Conservation (phyloP, 2,888 invertebrate species). For the Ischnura elegans region DNA sequence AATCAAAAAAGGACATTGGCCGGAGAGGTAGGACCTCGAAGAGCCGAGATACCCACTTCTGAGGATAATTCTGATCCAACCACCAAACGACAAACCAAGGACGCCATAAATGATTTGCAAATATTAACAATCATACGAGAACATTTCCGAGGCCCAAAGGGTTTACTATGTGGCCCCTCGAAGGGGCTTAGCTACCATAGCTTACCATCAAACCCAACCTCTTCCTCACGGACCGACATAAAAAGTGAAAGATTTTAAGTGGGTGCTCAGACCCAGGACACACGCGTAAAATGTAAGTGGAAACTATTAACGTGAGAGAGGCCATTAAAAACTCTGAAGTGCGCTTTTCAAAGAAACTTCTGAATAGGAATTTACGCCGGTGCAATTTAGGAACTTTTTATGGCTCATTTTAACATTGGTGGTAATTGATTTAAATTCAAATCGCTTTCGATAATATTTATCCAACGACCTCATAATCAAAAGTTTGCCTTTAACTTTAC, state of each 20-base stretch:
- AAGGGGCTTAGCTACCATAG: constrained; percentile 31
- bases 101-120: constrained; percentile 18
- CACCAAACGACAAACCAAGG: constrained; percentile 8
- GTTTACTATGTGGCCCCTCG: not conserved
- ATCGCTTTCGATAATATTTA: constrained; percentile 38
- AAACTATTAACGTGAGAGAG: constrained; percentile 39
- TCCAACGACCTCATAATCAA: not conserved
- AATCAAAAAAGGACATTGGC: constrained; percentile 12
- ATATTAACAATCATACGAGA: constrained; percentile 4
- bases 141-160: too few relatives aligned
- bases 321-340: constrained; percentile 39
- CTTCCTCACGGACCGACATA: not conserved
- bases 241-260: constrained; percentile 26
- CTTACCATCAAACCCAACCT: not conserved
- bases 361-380: constrained; percentile 20
- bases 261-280: constrained; percentile 13
- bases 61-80: not conserved
- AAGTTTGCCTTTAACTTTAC: not conserved
- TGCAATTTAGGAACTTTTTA: constrained; percentile 33
- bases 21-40: not conserved
- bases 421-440: constrained; percentile 31
- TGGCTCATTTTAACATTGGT: constrained; percentile 28
- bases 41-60: not conserved
- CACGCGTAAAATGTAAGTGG: constrained; percentile 40
- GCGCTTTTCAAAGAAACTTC: constrained; percentile 40